A percentile compares a stretch with the other conserved stretches of the same genome.
These are phyloP conservation scores for Catalaphyllia jardinei DNA, from an alignment of 64 coral and sea anemone species.

Conservation along the genomic window DNA sequence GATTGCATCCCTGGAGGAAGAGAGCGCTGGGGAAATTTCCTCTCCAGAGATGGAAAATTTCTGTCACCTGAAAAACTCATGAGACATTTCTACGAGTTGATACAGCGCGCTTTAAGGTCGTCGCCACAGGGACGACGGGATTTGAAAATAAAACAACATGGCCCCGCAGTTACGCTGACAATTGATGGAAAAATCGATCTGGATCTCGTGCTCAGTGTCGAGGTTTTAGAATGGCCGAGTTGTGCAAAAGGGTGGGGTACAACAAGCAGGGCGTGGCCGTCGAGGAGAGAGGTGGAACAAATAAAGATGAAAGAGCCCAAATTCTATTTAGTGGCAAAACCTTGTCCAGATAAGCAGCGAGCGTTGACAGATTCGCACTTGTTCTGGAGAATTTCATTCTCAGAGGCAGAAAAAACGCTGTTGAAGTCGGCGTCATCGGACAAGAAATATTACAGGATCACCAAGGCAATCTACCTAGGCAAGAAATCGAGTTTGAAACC, in stretches of 20 bases:
- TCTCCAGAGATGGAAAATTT: conserved; percentile 42
- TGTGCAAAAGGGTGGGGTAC: conserved; percentile 46
- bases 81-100: conserved; percentile 7
- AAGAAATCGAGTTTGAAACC: conserved; percentile 25
- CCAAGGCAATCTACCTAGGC: conserved; percentile 47
- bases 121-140: no score
- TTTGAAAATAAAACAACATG: not conserved
- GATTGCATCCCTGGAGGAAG: not conserved
- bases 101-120: not conserved
- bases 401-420: conserved; percentile 51
- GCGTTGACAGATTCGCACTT: not conserved
- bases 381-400: conserved; percentile 70
- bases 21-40: not conserved
- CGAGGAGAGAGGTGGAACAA: not conserved
- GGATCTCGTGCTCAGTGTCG: conserved; percentile 49
- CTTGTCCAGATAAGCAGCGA: not conserved
- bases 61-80: conserved; percentile 49
- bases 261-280: conserved; percentile 30
- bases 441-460: conserved; percentile 47
- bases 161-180: conserved; percentile 51
- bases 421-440: not conserved
- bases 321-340: conserved; percentile 57
- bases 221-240: conserved; percentile 30
- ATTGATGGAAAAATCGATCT: conserved; percentile 48
- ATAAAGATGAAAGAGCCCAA: conserved; percentile 21